phyloP scores from a whole-genome alignment of 2,888 invertebrate species.

The Lepetodrilus schrolli region DNA sequence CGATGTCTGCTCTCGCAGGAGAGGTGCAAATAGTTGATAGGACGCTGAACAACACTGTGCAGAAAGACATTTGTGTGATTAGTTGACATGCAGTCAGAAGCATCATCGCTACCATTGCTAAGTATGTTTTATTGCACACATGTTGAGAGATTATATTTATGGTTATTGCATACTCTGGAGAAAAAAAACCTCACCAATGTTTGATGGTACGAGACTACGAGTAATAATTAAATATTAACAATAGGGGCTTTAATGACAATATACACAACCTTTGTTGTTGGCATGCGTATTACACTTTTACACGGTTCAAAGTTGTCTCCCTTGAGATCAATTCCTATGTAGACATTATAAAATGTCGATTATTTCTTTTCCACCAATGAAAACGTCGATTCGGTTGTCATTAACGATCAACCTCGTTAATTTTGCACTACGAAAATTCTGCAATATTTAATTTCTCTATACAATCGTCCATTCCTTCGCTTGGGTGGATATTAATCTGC shows the following conservation, averaged over 20 bases:
- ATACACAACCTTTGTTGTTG: neutral
- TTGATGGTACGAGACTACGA: neutral
- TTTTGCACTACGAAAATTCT: neutral
- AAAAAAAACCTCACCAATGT: neutral
- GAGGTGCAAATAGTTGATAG: neutral
- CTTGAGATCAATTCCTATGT: neutral
- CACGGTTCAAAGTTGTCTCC: neutral
- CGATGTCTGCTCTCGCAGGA: neutral
- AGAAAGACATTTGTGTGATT: neutral
- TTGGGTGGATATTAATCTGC: neutral
- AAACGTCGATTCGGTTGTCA: neutral
- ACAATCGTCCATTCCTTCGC: neutral
- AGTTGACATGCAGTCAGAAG: neutral
- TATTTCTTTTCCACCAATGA: neutral
- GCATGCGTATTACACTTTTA: neutral
- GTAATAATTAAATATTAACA: conserved; percentile 5
- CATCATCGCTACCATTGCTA: neutral
- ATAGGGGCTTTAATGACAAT: conserved; percentile 17
- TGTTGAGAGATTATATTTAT: neutral
- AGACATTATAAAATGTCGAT: neutral
- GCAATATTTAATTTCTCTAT: neutral
- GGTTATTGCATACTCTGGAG: conserved; percentile 8
- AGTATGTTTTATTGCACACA: conserved; percentile 10
- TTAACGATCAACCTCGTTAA: too few species aligned
- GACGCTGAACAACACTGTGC: neutral